Conservation (phyloP, 2,888 invertebrate species). For the Epiblema foenella region DNA sequence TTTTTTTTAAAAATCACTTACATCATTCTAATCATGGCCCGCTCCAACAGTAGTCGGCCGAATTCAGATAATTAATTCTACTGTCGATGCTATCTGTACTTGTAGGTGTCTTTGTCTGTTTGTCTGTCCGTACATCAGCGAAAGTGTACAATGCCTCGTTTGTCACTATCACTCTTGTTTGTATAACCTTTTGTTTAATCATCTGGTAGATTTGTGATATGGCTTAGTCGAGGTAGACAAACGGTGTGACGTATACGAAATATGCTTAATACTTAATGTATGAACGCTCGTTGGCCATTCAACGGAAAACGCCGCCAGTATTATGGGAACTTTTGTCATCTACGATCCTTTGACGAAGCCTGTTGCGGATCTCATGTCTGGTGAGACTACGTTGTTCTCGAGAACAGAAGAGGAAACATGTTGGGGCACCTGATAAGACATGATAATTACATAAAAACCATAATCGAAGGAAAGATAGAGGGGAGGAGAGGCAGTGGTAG, state of each 20-base stretch:
- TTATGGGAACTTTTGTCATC: no score
- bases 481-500: no score
- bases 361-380: no score
- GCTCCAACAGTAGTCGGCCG: constrained; percentile 45
- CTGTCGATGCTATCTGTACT: constrained; percentile 59
- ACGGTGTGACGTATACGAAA: constrained; percentile 5
- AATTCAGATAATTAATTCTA: constrained; percentile 59
- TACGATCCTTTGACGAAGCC: no score
- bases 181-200: constrained; percentile 46
- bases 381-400: no score
- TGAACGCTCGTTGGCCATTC: no score
- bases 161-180: constrained; percentile 51
- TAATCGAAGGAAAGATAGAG: no score
- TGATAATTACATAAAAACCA: no score
- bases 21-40: constrained; percentile 28
- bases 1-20: constrained; percentile 21
- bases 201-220: constrained; percentile 34
- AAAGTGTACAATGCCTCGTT: constrained; percentile 46
- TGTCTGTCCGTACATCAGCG: constrained; percentile 49
- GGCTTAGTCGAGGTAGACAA: constrained; percentile 11
- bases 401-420: no score
- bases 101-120: constrained; percentile 57
- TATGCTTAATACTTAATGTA: not conserved
- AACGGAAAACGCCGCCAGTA: no score
- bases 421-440: no score